Conservation (phyloP, 2,113 vertebrate genomes). For the Zingel zingel region DNA sequence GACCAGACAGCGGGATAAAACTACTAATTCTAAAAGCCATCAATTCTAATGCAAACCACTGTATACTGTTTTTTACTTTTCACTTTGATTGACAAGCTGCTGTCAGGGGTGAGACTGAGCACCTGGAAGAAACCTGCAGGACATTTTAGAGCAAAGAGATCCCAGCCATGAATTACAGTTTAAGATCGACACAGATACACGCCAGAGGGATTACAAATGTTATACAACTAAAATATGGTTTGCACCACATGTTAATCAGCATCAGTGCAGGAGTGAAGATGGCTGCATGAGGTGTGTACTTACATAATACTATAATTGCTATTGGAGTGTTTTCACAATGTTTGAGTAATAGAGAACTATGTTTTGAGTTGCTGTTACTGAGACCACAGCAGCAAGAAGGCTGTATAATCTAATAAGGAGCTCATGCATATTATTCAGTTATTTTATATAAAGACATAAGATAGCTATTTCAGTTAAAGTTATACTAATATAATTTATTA, state of each 20-base stretch:
- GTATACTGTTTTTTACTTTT: background rate
- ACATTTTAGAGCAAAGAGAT: background rate
- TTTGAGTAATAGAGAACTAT: no score
- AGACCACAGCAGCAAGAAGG: no score
- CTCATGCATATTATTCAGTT: no score
- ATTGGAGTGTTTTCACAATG: no score
- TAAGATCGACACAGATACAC: background rate
- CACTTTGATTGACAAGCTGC: background rate
- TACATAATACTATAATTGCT: no score
- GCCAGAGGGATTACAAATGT: slow-evolving; percentile 14
- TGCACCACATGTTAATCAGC: slow-evolving; percentile 1
- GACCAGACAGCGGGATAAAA: background rate
- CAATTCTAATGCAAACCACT: background rate
- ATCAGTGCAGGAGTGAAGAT: background rate
- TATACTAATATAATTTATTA: no score
- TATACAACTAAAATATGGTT: slow-evolving; percentile 22
- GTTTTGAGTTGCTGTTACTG: no score
- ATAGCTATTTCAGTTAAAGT: no score
- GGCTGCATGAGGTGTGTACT: background rate
- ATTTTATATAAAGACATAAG: no score
- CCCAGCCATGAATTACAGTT: background rate
- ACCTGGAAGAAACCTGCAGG: background rate
- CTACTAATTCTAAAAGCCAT: background rate
- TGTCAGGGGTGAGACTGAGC: background rate
- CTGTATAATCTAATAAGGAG: no score